Evolutionary conservation across 2,113 vertebrate genomes (phyloP).

Genomic region (Excalfactoria chinensis): DNA sequence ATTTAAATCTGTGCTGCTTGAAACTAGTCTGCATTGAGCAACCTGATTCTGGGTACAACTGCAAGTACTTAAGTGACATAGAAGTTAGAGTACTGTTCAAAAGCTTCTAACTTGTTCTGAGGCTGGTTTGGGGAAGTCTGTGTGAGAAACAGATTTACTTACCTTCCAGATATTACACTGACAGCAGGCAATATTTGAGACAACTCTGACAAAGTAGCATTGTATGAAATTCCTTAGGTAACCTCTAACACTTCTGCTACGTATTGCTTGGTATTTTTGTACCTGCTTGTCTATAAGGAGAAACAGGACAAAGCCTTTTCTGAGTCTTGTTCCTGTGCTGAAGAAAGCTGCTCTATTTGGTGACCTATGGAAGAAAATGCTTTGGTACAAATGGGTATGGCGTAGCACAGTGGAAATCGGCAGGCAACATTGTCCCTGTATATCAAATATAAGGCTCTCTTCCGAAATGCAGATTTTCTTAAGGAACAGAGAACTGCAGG

Average conservation of each 20-base stretch:
- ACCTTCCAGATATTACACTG: background rate
- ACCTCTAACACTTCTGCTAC: background rate
- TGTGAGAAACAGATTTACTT: background rate
- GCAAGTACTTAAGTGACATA: background rate
- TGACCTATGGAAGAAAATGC: background rate
- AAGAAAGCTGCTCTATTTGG: background rate
- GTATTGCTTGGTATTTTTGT: background rate
- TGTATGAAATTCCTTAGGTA: background rate
- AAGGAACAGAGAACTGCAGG: constrained; percentile 54
- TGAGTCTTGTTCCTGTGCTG: background rate
- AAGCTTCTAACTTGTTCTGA: background rate
- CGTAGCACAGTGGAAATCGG: background rate
- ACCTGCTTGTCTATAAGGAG: background rate
- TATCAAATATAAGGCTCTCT: constrained; percentile 35
- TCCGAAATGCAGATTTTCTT: constrained; percentile 61
- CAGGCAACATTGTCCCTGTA: constrained; percentile 1
- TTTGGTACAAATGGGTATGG: background rate
- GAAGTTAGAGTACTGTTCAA: constrained; percentile 26
- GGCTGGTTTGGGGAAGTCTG: background rate
- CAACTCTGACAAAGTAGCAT: background rate
- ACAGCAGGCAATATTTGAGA: background rate
- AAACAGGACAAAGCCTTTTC: background rate
- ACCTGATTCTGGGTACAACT: background rate
- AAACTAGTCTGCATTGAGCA: background rate
- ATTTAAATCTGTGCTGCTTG: background rate